These are phyloP conservation scores for Acanthis flammea DNA, from an alignment of 2,797 vertebrate genomes.

Conservation along the genomic window DNA sequence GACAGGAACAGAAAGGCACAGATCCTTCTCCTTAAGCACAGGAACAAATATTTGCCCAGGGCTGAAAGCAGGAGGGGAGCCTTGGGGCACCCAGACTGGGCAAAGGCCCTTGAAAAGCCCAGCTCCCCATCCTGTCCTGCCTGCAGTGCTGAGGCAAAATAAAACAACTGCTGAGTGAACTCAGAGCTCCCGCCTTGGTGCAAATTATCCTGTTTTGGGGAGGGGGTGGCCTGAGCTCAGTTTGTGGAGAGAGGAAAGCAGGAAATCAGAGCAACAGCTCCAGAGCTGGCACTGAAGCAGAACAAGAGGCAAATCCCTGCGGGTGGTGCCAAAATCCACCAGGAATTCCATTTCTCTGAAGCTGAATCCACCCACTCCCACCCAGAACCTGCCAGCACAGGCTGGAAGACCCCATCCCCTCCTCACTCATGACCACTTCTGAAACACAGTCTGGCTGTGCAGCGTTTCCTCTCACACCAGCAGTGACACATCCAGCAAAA, in stretches of 20 bases:
- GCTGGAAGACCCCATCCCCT: background rate
- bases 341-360: background rate
- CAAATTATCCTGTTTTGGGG: background rate
- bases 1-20: background rate
- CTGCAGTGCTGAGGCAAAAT: rapidly evolving
- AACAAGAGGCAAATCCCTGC: background rate
- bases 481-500: background rate
- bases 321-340: rapidly evolving
- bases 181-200: background rate
- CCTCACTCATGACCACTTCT: background rate
- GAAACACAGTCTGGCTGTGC: background rate
- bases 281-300: background rate
- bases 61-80: background rate
- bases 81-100: background rate
- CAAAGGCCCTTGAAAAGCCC: background rate
- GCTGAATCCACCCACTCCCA: background rate
- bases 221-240: background rate
- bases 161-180: background rate
- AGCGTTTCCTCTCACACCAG: background rate
- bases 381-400: background rate
- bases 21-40: background rate
- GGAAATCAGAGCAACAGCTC: background rate
- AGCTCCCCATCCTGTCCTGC: background rate
- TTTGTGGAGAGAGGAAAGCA: background rate
- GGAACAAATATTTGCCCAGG: background rate